Base-by-base conservation (phyloP, 2,797 vertebrate species). In the Myripristis murdjan region DNA sequence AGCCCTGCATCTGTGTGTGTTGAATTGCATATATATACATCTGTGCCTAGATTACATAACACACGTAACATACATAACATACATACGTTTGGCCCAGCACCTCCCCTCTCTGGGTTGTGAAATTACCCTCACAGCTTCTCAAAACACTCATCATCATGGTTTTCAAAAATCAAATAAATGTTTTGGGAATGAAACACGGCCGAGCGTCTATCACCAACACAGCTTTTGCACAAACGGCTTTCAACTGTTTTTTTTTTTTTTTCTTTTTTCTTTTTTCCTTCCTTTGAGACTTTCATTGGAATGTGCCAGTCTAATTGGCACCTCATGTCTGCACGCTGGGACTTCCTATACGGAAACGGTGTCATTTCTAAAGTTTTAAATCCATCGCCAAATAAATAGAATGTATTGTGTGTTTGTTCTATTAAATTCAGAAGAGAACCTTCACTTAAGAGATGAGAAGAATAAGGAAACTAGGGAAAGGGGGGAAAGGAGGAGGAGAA, bases 351-450 rank as follows among this genome's bases (percentile, higher is more conserved):
- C 47, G 33, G 47, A 76, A 73, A 60, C 24, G 15, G 44, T 53
- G 39, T 54, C 4, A 0, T 37, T 37, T 37, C 35, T 54, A 51
- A 58, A 68, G 33, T 76, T 74, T 71, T 48, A 64, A 14, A 64
- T 74, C 20, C 52, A 35, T 70, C 31, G 31, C 43, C 18, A 47
- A 63, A 33, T 57, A n/a, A n/a, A n/a, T n/a, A n/a, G n/a, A n/a
- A n/a, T n/a, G n/a, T n/a, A n/a, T n/a, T n/a, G n/a, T n/a, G n/a
- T n/a, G n/a, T n/a, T n/a, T 48, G n/a, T 26, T 28, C 51, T 60
- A 44, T 64, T 61, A 64, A 75, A 62, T 61, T 61, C 77, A 55
- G 56, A 35, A 68, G 67, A 73, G 31, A 56, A 54, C 16, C 47
- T 43, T 35, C 0, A 0, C 71, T 52, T 49, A 31, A 22, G 37